A percentile compares a stretch with the other conserved stretches of the same genome.
Conservation (phyloP, 2,888 invertebrate genomes). For the Smittia aterrima region DNA sequence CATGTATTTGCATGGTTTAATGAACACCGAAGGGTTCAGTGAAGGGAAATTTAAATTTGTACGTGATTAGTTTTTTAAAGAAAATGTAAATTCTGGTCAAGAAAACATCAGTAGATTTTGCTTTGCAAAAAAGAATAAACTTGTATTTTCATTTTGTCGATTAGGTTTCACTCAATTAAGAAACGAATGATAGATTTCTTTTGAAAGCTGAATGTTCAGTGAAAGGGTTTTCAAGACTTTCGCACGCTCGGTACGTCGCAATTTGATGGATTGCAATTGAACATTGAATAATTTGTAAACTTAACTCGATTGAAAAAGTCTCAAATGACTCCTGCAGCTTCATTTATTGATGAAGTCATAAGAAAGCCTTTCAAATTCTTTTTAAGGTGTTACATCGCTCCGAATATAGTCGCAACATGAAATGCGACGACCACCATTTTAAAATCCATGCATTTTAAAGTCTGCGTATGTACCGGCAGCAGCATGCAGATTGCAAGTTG, state of each 20-base stretch:
- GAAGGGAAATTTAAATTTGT: conserved; percentile 19
- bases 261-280: conserved; percentile 31
- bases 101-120: not conserved
- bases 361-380: conserved; percentile 8
- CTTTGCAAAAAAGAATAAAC: not conserved
- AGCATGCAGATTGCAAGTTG: conserved; percentile 35
- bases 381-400: not conserved
- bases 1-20: conserved; percentile 23
- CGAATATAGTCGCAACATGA: not conserved
- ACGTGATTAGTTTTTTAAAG: conserved; percentile 7
- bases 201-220: not conserved
- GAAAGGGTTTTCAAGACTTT: conserved; percentile 27
- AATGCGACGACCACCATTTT: conserved; percentile 38
- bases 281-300: not conserved
- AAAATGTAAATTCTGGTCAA: not conserved
- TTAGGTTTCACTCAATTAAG: not conserved
- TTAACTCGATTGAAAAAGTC: not conserved
- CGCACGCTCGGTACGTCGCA: conserved; percentile 23
- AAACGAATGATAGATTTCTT: not conserved
- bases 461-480: not conserved
- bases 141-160: not conserved
- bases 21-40: conserved; percentile 27
- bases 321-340: not conserved
- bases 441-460: conserved; percentile 29
- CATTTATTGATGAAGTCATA: not conserved